Evolutionary conservation across 2,888 invertebrate genomes (phyloP), one percentile per base, ranked within the genome.

Genomic region (Linyphia triangularis): DNA sequence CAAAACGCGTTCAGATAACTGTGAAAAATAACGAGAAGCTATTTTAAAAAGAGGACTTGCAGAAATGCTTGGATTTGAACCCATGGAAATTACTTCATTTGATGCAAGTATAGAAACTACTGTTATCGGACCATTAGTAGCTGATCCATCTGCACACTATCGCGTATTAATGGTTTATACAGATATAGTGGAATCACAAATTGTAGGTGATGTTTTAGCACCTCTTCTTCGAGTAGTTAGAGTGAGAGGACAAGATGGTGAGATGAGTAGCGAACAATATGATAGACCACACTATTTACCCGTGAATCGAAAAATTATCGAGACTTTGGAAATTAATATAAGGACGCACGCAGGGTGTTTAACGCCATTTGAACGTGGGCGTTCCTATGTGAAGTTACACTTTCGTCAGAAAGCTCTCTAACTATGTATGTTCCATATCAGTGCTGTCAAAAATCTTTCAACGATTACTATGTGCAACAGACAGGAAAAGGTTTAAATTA

Each of bases 171-270:
- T 82, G 22, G 65, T 92, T 61, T 90, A 91, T 86, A 88, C 90
- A 40, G 90, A 92, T 78, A 84, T 92, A 16, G 90, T 91, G 1
- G 90, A 91, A 82, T 90, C 91, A 13, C 78, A 78, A 30, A 67
- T 79, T 30, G 57, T 69, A 9, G 91, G 92, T 22, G 91, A 91
- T 79, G 83, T 85, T n/a, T 59, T 90, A 40, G 90, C 91, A 9
- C 89, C 90, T 7, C 85, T 92, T 9, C 26, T 92, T 16, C 89
- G 92, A 7, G 90, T 91, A 7, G 91, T 91, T 2, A 90, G 90
- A 30, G 73, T 91, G n/a, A 78, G 70, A 30, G 72, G 81, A 59
- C 26, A 43, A 6, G 72, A 79, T 16, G 77, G 69, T 1, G 59
- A 33, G 57, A 19, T 43, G 16, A 26, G 51, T 5, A 28, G 22